Evolutionary conservation across 2,113 vertebrate genomes (phyloP).

Genomic region (Lophotis ruficrista): DNA sequence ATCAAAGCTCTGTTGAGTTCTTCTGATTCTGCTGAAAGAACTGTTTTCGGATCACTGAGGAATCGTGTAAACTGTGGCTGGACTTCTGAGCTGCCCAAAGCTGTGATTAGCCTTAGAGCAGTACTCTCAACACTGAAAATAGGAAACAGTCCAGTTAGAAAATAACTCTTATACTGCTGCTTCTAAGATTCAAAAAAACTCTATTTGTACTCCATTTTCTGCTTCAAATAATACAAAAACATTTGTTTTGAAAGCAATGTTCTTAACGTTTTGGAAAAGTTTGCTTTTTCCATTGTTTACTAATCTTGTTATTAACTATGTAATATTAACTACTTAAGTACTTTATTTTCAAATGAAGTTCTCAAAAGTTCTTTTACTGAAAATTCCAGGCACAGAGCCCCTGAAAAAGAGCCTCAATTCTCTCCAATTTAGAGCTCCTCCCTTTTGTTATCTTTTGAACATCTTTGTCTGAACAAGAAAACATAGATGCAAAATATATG

Average conservation of each 20-base stretch:
- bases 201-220: not conserved
- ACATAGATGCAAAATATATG: not conserved
- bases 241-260: not conserved
- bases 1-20: slow-evolving; percentile 97
- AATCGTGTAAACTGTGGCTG: slow-evolving; percentile 97
- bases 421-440: not conserved
- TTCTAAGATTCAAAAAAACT: not conserved
- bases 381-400: not conserved
- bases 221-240: not conserved
- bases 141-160: not conserved
- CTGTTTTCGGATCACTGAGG: slow-evolving; percentile 95
- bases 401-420: not conserved
- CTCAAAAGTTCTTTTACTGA: not conserved
- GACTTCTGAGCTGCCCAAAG: slow-evolving; percentile 94
- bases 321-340: not conserved
- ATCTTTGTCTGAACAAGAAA: not conserved
- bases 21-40: slow-evolving; percentile 94
- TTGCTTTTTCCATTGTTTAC: not conserved
- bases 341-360: not conserved
- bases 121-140: slow-evolving; percentile 93
- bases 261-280: not conserved
- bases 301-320: not conserved
- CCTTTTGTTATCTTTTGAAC: not conserved
- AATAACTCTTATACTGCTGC: not conserved
- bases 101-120: slow-evolving; percentile 93